Percentiles rank a stretch among this genome's conserved stretches.
phyloP scores from a whole-genome alignment of 2,113 vertebrate genomes.

The Campylomormyrus numenius region DNA sequence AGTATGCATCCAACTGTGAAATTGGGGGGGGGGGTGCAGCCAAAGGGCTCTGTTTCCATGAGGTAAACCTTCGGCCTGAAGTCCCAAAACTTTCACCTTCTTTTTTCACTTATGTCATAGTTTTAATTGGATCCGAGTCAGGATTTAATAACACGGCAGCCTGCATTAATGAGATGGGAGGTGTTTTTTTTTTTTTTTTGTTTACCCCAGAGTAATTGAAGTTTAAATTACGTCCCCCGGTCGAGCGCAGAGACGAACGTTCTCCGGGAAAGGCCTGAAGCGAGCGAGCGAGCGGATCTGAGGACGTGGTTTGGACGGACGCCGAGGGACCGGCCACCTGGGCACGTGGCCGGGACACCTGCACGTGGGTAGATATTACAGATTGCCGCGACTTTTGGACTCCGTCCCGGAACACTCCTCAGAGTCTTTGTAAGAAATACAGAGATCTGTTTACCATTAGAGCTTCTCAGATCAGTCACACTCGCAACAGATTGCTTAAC shows the following conservation, averaged over 20 bases:
- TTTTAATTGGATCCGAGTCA: conserved; percentile 2
- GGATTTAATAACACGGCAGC: neutral
- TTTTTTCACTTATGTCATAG: neutral
- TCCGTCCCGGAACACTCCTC: neutral
- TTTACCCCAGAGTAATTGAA: neutral
- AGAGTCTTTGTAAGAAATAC: neutral
- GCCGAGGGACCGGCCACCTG: neutral
- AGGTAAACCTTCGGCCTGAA: neutral
- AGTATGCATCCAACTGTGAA: neutral
- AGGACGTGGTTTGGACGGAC: neutral
- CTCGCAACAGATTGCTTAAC: neutral
- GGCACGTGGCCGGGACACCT: conserved; percentile 3
- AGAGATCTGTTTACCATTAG: neutral
- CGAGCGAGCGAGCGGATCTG: neutral
- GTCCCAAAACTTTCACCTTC: neutral
- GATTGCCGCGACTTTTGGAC: neutral
- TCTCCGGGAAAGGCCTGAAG: conserved; percentile 11
- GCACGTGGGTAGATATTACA: conserved; percentile 8
- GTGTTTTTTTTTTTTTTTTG: neutral
- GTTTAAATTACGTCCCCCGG: conserved; percentile 8
- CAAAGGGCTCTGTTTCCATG: neutral
- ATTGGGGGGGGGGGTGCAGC: neutral
- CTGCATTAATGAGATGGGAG: neutral
- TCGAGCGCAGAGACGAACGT: neutral
- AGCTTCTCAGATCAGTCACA: neutral